Conservation (phyloP, 1,140 invertebrate species). For the Halictus rubicundus region DNA sequence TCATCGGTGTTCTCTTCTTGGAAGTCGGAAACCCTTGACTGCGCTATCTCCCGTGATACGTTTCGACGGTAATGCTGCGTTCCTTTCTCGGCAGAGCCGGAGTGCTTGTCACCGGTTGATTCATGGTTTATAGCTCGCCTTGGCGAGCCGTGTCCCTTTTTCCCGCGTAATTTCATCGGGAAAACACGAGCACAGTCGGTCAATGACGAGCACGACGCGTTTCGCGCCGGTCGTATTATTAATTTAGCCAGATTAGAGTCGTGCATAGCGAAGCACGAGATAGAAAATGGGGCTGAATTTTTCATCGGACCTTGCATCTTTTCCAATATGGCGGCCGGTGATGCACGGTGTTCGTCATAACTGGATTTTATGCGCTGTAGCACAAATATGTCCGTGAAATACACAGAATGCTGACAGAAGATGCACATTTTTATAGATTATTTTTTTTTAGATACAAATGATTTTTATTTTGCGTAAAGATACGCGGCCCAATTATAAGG, state of each 20-base stretch:
- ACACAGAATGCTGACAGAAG: too few relatives aligned
- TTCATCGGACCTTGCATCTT: background rate
- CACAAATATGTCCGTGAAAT: too few relatives aligned
- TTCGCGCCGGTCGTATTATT: constrained; percentile 7
- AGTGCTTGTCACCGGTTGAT: constrained; percentile 17
- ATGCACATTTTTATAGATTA: too few relatives aligned
- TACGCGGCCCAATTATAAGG: background rate
- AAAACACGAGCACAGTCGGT: constrained; percentile 5
- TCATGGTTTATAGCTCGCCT: background rate
- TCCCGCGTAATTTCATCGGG: constrained; percentile 25
- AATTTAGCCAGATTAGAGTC: constrained; percentile 30
- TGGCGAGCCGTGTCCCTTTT: background rate
- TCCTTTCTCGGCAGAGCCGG: background rate
- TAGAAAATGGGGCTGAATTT: background rate
- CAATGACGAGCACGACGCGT: background rate
- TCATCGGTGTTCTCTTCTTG: background rate
- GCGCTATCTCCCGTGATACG: constrained; percentile 5
- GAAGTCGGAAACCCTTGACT: constrained; percentile 18
- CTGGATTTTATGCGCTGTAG: too few relatives aligned
- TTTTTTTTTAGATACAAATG: too few relatives aligned
- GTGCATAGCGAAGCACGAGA: background rate
- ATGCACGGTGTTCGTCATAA: too few relatives aligned
- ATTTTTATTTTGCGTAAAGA: too few relatives aligned
- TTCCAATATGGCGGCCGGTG: background rate
- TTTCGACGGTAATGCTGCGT: background rate